A percentile compares a stretch with the other conserved stretches of the same genome.
These are phyloP conservation scores for Epinotia demarniana DNA, from an alignment of 2,888 invertebrate genomes.

Conservation along the genomic window DNA sequence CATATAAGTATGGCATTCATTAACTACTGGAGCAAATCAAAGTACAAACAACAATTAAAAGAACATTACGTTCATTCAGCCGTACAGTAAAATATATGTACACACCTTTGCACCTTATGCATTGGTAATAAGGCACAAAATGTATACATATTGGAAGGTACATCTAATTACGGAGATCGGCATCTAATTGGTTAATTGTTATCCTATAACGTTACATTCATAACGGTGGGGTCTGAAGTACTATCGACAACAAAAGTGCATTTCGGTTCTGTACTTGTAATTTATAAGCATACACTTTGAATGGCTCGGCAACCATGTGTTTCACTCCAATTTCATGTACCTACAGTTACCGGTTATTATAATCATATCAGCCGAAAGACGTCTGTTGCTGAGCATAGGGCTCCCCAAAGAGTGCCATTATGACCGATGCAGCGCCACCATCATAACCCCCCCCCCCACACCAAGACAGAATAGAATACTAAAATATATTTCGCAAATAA, in stretches of 20 bases:
- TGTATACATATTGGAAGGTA: not conserved
- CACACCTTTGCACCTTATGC: not conserved
- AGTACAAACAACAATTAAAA: constrained; percentile 37
- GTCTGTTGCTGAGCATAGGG: too few relatives aligned
- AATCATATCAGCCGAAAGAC: too few relatives aligned
- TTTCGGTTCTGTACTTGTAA: not conserved
- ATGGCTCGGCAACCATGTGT: too few relatives aligned
- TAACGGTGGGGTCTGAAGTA: constrained; percentile 36
- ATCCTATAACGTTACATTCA: constrained; percentile 44
- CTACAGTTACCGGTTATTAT: too few relatives aligned
- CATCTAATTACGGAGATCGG: constrained; percentile 35
- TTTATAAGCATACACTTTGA: too few relatives aligned
- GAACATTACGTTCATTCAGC: constrained; percentile 35
- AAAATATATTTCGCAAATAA: too few relatives aligned
- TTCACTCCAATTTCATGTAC: too few relatives aligned
- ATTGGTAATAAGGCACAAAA: not conserved
- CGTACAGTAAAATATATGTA: not conserved
- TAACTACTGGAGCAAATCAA: constrained; percentile 36
- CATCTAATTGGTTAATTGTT: constrained; percentile 43
- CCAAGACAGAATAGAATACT: too few relatives aligned
- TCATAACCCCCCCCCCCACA: too few relatives aligned
- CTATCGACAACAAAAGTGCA: constrained; percentile 4
- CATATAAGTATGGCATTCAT: constrained; percentile 11
- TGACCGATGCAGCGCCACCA: too few relatives aligned
- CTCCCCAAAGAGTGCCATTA: too few relatives aligned